Evolutionary conservation across 1,140 invertebrate genomes (phyloP).

Genomic region (Trinorchestia longiramus): DNA sequence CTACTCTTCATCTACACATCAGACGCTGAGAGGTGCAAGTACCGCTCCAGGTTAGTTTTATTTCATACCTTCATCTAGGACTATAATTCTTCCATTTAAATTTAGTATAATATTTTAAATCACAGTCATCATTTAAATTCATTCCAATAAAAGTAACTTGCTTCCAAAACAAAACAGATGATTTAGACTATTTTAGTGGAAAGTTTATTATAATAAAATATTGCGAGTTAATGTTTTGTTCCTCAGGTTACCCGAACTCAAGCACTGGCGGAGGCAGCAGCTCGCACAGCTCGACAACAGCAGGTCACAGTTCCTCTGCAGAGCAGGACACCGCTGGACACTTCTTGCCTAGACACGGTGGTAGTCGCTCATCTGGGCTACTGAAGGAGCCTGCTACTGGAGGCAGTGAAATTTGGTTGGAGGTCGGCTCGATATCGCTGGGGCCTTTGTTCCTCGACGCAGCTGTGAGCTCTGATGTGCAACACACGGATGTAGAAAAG

Average conservation of each 20-base stretch:
- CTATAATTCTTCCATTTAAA: neutral
- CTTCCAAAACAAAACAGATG: neutral
- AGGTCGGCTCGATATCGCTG: conserved; percentile 89
- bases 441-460: conserved; percentile 93
- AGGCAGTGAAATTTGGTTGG: conserved; percentile 79
- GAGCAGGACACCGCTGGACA: neutral
- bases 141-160: neutral
- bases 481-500: conserved; percentile 62
- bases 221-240: neutral
- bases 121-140: neutral
- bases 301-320: conserved; percentile 18
- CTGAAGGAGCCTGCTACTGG: conserved; percentile 10
- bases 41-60: conserved; percentile 40
- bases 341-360: neutral
- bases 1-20: conserved; percentile 58
- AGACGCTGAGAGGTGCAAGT: conserved; percentile 66
- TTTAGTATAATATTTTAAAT: neutral
- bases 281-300: conserved; percentile 30
- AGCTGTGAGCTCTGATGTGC: conserved; percentile 77
- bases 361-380: neutral
- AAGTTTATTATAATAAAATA: neutral
- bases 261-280: conserved; percentile 32
- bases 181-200: neutral
- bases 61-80: neutral
- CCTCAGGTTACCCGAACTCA: conserved; percentile 43